Percentiles rank a stretch among this genome's conserved stretches.
phyloP scores from a whole-genome alignment of 1,140 invertebrate species.

The Aethina tumida region DNA sequence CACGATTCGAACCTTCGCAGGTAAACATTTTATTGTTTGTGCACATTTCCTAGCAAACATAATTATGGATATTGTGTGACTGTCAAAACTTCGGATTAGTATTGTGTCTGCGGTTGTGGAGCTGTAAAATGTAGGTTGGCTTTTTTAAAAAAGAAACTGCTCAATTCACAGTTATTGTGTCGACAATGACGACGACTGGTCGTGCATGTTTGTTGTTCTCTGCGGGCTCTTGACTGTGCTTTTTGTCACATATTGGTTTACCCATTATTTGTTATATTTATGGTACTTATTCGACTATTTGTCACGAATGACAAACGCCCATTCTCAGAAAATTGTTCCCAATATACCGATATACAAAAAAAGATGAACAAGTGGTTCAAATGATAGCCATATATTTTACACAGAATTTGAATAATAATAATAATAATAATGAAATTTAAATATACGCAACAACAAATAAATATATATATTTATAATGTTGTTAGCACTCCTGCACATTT shows the following conservation, averaged over 20 bases:
- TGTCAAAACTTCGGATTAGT: conserved; percentile 27
- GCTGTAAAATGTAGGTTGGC: conserved; percentile 19
- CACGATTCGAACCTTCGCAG: conserved; percentile 10
- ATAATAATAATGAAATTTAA: no score
- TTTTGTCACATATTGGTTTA: conserved; percentile 23
- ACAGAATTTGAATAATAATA: no score
- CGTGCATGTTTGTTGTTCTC: no score
- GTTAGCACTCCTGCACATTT: no score
- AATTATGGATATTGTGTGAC: conserved; percentile 23
- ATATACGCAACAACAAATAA: no score
- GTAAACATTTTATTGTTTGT: conserved; percentile 18
- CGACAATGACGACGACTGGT: conserved; percentile 6
- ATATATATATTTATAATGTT: no score
- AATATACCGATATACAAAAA: no score
- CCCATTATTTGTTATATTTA: conserved; percentile 16
- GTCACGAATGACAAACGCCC: no score
- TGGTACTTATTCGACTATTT: conserved; percentile 5
- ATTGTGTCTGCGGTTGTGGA: conserved; percentile 14
- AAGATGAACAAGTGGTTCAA: no score
- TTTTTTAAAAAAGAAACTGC: conserved; percentile 11
- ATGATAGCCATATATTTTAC: no score
- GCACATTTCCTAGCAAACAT: conserved; percentile 19
- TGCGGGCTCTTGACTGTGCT: conserved; percentile 20
- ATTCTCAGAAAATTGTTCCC: no score
- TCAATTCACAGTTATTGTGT: conserved; percentile 8